These are phyloP conservation scores for Spinus pinus DNA, from an alignment of 2,797 vertebrate species.

Conservation along the genomic window DNA sequence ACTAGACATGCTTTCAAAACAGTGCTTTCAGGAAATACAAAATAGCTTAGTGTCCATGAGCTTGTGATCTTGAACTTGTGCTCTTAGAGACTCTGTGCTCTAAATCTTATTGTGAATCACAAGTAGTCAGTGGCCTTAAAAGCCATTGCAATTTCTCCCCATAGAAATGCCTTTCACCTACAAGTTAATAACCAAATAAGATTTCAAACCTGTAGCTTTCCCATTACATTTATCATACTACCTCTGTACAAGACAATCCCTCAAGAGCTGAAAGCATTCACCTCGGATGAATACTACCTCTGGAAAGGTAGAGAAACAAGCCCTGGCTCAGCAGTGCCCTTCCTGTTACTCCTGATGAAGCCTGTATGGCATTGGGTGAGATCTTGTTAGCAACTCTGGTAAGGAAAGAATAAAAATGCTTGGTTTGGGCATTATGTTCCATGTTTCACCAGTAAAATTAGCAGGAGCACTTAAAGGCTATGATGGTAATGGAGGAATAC, in stretches of 20 bases:
- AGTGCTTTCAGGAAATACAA: background rate
- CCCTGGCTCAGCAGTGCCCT: background rate
- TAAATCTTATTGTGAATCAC: background rate
- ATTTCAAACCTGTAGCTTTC: background rate
- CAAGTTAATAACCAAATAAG: background rate
- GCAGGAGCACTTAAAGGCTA: background rate
- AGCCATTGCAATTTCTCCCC: background rate
- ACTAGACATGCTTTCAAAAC: background rate
- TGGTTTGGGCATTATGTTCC: background rate
- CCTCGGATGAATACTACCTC: accelerated
- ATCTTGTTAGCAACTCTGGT: background rate
- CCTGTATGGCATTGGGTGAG: background rate
- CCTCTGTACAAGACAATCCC: background rate
- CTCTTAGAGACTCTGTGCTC: background rate
- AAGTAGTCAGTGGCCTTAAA: background rate
- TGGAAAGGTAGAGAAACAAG: background rate
- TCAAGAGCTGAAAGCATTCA: background rate
- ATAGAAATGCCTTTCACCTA: background rate
- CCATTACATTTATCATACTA: background rate
- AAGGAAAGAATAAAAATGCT: background rate
- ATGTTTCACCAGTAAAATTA: background rate
- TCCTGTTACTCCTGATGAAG: background rate
- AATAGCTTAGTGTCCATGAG: background rate
- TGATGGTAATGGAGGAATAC: background rate
- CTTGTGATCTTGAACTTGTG: background rate